Conservation (phyloP, 1,140 invertebrate species). For the Calliopsis andreniformis region DNA sequence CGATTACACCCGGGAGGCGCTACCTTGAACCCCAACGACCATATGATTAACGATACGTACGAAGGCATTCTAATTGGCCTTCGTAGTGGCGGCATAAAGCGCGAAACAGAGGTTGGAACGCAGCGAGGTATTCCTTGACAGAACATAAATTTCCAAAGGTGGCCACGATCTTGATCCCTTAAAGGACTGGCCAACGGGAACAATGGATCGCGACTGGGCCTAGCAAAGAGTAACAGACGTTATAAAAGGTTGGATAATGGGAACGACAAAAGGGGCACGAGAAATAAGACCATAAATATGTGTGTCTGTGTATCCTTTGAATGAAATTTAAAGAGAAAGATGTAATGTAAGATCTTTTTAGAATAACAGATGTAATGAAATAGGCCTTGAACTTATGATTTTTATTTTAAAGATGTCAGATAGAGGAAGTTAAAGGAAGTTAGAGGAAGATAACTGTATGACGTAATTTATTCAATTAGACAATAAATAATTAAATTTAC, state of each 20-base stretch:
- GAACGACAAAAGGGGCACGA: neutral
- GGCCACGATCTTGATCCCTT: no score
- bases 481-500: no score
- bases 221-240: neutral
- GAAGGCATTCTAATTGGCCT: conserved; percentile 59
- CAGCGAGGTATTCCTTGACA: neutral
- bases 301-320: no score
- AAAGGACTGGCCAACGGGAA: neutral
- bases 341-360: no score
- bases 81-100: conserved; percentile 12
- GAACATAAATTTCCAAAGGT: conserved; percentile 18
- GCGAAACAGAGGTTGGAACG: conserved; percentile 38
- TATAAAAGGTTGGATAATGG: neutral
- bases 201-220: neutral
- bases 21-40: conserved; percentile 61
- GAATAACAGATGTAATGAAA: no score
- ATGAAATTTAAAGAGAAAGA: no score
- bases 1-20: conserved; percentile 30
- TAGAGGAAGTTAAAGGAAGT: no score
- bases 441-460: no score
- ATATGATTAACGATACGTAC: conserved; percentile 51
- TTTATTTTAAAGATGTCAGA: no score
- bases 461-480: no score
- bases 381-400: no score
- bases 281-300: neutral